These are phyloP conservation scores for Lordiphosa mommai DNA, from an alignment of 1,140 invertebrate genomes.

Conservation along the genomic window DNA sequence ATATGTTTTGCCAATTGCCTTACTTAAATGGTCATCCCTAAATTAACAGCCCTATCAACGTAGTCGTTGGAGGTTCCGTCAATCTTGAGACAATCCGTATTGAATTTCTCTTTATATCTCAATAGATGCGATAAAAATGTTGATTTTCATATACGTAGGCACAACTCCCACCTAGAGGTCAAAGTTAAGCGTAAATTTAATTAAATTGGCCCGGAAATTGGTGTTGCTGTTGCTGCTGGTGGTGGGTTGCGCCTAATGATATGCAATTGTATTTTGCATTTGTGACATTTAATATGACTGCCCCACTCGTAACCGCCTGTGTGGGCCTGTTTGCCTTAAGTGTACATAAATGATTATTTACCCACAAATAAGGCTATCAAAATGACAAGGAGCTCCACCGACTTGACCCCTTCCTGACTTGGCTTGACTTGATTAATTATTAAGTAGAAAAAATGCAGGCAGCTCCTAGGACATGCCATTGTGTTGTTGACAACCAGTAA, in stretches of 20 bases:
- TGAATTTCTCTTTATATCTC: too few relatives aligned
- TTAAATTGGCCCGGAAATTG: background rate
- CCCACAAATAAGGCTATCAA: constrained; percentile 39
- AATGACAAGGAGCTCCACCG: constrained; percentile 8
- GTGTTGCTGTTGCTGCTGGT: background rate
- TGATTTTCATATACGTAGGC: too few relatives aligned
- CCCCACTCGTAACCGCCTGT: background rate
- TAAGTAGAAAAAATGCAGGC: background rate
- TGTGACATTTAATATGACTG: constrained; percentile 1
- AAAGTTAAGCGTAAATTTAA: constrained; percentile 8
- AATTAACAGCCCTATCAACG: too few relatives aligned
- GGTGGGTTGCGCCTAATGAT: background rate
- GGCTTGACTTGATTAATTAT: background rate
- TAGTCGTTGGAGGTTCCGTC: too few relatives aligned
- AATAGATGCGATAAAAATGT: too few relatives aligned
- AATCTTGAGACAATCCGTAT: too few relatives aligned
- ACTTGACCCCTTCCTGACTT: background rate
- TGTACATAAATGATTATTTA: constrained; percentile 16
- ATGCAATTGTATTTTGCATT: background rate
- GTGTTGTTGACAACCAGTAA: background rate
- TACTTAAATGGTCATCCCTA: too few relatives aligned
- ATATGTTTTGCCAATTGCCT: too few relatives aligned
- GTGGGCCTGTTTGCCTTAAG: constrained; percentile 2
- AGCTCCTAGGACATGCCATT: too few relatives aligned
- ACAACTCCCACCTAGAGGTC: background rate